A percentile compares a stretch with the other conserved stretches of the same genome.
Conservation (phyloP, 2,888 invertebrate species). For the Melipona bicolor region DNA sequence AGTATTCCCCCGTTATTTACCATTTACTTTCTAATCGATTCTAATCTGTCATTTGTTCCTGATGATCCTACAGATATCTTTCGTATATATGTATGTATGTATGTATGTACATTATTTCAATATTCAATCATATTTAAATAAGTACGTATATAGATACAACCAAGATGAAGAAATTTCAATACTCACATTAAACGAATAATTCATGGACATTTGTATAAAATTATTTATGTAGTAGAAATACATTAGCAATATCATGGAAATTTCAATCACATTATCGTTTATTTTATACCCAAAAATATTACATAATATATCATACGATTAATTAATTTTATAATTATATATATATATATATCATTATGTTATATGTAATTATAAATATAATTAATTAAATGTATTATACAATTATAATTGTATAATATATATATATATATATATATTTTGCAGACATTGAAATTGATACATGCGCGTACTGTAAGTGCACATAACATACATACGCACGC, state of each 20-base stretch:
- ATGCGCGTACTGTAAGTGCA: not conserved
- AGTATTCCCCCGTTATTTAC: not conserved
- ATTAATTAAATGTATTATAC: too few species aligned
- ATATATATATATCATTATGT: not conserved
- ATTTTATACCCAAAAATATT: slow-evolving; percentile 28
- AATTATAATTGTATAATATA: not conserved
- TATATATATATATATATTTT: not conserved
- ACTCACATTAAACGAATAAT: not conserved
- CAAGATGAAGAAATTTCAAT: not conserved
- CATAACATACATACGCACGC: too few species aligned
- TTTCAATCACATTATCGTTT: slow-evolving; percentile 20
- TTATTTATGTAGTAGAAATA: slow-evolving; percentile 36
- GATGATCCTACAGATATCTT: slow-evolving; percentile 10
- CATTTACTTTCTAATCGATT: not conserved
- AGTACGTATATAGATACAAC: not conserved
- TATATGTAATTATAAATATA: too few species aligned
- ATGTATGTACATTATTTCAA: slow-evolving; percentile 8
- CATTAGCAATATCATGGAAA: slow-evolving; percentile 21
- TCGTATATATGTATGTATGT: not conserved
- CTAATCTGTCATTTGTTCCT: not conserved
- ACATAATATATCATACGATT: too few species aligned
- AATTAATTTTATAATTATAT: not conserved
- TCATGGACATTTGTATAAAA: slow-evolving; percentile 14
- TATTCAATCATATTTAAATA: not conserved
- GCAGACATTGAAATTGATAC: not conserved